These are phyloP conservation scores for Drosophila anomalata DNA, from an alignment of 2,888 invertebrate species.

Conservation along the genomic window DNA sequence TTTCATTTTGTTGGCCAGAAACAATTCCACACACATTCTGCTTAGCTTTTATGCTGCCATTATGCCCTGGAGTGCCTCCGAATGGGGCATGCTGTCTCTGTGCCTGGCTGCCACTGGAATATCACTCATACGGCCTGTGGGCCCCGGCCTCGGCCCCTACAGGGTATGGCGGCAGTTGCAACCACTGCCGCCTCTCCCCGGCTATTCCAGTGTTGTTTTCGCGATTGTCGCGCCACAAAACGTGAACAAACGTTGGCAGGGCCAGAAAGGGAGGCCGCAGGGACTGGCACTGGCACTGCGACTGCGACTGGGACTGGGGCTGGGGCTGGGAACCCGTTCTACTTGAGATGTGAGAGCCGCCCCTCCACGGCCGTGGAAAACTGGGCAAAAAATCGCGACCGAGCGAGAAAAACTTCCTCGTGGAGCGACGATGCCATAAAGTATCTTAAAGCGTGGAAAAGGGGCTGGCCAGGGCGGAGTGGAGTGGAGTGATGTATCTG, in stretches of 20 bases:
- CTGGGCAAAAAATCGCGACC: slow-evolving; percentile 7
- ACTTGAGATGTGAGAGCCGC: slow-evolving; percentile 15
- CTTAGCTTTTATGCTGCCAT: slow-evolving; percentile 21
- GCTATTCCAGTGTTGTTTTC: slow-evolving; percentile 16
- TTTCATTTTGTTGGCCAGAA: slow-evolving; percentile 55
- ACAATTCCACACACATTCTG: slow-evolving; percentile 60
- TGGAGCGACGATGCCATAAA: slow-evolving; percentile 10
- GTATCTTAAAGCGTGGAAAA: slow-evolving; percentile 11
- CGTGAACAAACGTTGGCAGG: slow-evolving; percentile 16
- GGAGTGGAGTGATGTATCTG: not conserved
- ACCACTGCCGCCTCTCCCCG: not conserved
- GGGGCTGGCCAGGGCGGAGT: not conserved
- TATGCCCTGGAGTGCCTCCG: not conserved
- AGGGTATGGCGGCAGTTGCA: not conserved
- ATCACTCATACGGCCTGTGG: not conserved
- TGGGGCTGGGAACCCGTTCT: slow-evolving; percentile 28
- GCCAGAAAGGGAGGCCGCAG: too few relatives aligned
- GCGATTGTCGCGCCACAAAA: slow-evolving; percentile 30
- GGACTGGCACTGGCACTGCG: too few relatives aligned
- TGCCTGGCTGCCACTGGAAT: not conserved
- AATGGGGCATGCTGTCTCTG: not conserved
- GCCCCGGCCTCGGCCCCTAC: not conserved
- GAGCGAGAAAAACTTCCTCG: not conserved
- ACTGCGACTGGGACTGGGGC: too few relatives aligned
- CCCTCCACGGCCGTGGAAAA: slow-evolving; percentile 19